A percentile compares a stretch with the other conserved stretches of the same genome.
Conservation (phyloP, 2,888 invertebrate species). For the Alviniconcha strummeri region DNA sequence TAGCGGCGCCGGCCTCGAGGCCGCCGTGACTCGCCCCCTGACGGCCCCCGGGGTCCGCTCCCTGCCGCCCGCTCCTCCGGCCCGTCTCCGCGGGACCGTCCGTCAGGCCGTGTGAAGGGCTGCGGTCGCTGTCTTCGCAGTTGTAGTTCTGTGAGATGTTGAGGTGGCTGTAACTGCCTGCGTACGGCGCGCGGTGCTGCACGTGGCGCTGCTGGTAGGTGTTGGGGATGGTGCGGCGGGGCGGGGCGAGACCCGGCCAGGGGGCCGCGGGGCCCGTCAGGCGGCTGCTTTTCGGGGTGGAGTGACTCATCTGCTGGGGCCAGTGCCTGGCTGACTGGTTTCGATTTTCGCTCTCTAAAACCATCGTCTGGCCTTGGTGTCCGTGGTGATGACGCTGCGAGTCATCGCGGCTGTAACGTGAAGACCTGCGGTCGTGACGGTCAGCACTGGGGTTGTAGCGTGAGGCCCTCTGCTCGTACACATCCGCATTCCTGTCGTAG, state of each 20-base stretch:
- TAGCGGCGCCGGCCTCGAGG: no score
- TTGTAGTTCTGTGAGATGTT: conserved; percentile 25
- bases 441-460: no score
- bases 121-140: conserved; percentile 15
- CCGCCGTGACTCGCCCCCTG: no score
- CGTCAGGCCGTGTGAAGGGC: background rate
- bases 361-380: no score
- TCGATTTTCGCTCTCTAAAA: background rate
- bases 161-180: background rate
- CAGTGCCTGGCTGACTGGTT: conserved; percentile 6
- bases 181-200: background rate
- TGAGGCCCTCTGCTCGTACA: no score
- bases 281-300: background rate
- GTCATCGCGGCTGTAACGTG: no score
- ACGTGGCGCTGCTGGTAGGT: background rate
- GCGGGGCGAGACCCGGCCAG: background rate
- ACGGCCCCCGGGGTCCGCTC: no score
- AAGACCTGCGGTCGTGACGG: no score
- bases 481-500: no score
- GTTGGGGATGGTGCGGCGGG: conserved; percentile 4
- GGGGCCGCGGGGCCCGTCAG: background rate
- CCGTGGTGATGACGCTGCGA: background rate
- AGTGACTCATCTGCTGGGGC: background rate
- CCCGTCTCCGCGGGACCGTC: no score
- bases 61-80: no score